Base-by-base conservation (phyloP, 2,797 vertebrate genomes). In the Yasuhikotakia modesta region DNA sequence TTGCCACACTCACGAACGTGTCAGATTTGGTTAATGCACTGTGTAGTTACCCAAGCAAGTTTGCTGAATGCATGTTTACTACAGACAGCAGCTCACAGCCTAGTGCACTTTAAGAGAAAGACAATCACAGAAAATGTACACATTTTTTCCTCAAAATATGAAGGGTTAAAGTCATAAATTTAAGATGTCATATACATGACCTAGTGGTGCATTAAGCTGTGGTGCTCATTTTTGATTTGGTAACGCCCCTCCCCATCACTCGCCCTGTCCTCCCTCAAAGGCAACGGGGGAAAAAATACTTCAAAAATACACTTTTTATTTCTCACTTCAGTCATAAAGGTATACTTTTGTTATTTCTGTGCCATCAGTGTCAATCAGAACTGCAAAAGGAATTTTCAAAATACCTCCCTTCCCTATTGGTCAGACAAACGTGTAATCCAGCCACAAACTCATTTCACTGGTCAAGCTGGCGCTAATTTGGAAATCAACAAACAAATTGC, bases 1-100 rank as follows among this genome's bases (percentile, higher is more conserved):
- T n/a, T 14, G 39, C 27, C 12, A 60, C 74, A 68, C 65, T 58
- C 53, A 76, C 53, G n/a, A 69, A 17, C 32, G 19, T 76, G 50
- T 57, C 73, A 67, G 73, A 75, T 75, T 66, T 57, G 73, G 50
- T 35, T 66, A 75, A 67, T 4, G 50, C 35, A 55, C 35, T 8
- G 43, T 32, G 22, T 63, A 63, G 27, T 63, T 32, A 22, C 22
- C 57, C 7, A 61, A 43, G 73, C 16, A 21, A 35, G 21, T 55
- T 43, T 66, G 19, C 48, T 43, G 32, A 75, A 63, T 45, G 61
- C 48, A 74, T 65, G 61, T 43, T 75, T 16, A 27, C 11, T 32
- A 27, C 32, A 65, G 55, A 66, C 61, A 19, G 3, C 7, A 1
- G 17, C 32, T 55, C 48, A 60, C 27, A 60, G 4, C 21, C 13